A percentile compares a stretch with the other conserved stretches of the same genome.
These are phyloP conservation scores for Poeciliopsis turrubarensis DNA, from an alignment of 2,113 vertebrate genomes.

Conservation along the genomic window DNA sequence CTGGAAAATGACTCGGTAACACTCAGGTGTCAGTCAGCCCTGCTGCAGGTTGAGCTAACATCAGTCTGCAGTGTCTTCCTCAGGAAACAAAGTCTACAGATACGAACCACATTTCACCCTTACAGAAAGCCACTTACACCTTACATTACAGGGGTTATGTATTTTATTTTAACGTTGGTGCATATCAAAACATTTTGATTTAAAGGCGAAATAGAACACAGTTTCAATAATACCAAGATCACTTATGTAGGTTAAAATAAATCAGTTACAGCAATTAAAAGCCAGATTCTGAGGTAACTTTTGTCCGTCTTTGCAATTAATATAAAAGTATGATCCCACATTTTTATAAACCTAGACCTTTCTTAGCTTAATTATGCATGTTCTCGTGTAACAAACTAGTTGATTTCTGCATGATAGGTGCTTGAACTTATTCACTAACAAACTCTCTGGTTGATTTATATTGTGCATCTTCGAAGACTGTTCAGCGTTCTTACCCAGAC, in stretches of 20 bases:
- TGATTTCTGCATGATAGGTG: background rate
- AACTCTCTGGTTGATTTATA: too few species aligned
- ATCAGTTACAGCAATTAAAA: background rate
- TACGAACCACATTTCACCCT: too few species aligned
- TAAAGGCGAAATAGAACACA: background rate
- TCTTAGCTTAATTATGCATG: background rate
- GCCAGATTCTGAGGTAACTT: too few species aligned
- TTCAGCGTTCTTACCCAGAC: background rate
- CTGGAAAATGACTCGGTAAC: background rate
- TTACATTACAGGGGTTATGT: too few species aligned
- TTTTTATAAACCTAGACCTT: background rate
- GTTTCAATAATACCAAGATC: background rate
- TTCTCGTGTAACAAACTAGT: background rate
- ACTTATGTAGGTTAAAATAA: background rate
- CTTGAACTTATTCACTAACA: too few species aligned
- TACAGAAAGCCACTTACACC: too few species aligned
- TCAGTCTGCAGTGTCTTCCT: background rate
- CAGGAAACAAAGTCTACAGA: too few species aligned
- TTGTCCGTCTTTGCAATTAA: background rate
- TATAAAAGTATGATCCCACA: background rate
- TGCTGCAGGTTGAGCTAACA: background rate
- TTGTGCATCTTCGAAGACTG: too few species aligned
- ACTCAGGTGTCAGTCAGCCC: background rate
- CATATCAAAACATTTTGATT: background rate
- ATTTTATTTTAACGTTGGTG: too few species aligned